Conservation (phyloP, 2,113 vertebrate genomes). For the Spilogale gracilis region DNA sequence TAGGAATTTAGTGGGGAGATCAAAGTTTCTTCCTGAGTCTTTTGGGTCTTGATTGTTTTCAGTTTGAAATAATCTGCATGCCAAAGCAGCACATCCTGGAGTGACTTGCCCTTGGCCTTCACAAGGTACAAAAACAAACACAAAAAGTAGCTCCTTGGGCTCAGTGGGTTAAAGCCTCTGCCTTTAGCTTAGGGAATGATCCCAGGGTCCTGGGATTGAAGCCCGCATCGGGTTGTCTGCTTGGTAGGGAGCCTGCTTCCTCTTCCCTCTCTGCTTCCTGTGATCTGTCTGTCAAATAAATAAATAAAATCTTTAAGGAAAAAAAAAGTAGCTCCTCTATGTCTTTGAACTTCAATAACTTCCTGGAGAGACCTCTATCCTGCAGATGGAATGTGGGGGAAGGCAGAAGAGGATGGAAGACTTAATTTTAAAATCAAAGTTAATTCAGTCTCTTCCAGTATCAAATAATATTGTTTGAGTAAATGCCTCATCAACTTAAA, state of each 20-base stretch:
- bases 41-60: background rate
- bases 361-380: background rate
- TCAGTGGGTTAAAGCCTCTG: too few relatives aligned
- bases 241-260: too few relatives aligned
- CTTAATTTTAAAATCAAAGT: background rate
- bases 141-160: too few relatives aligned
- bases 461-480: background rate
- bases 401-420: background rate
- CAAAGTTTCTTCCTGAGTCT: background rate
- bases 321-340: background rate
- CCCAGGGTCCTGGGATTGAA: too few relatives aligned
- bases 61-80: background rate
- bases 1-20: background rate
- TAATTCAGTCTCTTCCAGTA: background rate
- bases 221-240: too few relatives aligned
- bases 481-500: background rate
- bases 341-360: conserved; percentile 1
- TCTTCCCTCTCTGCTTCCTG: too few relatives aligned
- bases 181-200: too few relatives aligned
- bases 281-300: too few relatives aligned
- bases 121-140: background rate
- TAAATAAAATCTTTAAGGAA: too few relatives aligned
- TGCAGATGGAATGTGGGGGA: background rate
- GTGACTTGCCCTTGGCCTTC: background rate
- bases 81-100: background rate